Conservation (phyloP, 2,888 invertebrate species). For the Argynnis bischoffii region DNA sequence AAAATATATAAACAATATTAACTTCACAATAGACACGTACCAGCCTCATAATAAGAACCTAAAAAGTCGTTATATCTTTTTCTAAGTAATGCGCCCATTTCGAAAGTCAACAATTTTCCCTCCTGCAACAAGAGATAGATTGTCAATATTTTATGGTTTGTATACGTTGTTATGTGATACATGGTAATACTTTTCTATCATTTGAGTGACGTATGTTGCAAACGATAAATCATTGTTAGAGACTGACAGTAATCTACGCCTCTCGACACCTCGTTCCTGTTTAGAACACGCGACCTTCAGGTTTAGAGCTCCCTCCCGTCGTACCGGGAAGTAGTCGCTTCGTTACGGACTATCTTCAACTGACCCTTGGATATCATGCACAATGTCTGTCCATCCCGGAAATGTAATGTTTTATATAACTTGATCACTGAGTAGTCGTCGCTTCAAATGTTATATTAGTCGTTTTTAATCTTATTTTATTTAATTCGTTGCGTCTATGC, state of each 20-base stretch:
- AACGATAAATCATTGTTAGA: constrained; percentile 77
- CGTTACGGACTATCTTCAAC: constrained; percentile 60
- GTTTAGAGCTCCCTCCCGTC: constrained; percentile 57
- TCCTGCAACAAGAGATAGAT: constrained; percentile 62
- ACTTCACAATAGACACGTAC: constrained; percentile 46
- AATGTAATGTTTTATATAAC: constrained; percentile 3
- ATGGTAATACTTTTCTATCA: constrained; percentile 30
- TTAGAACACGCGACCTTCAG: constrained; percentile 66
- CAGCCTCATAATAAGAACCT: constrained; percentile 69
- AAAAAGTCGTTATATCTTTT: constrained; percentile 77
- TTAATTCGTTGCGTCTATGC: too few relatives aligned
- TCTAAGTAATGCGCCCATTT: constrained; percentile 81
- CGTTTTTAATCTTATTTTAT: too few relatives aligned
- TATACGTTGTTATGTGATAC: constrained; percentile 16
- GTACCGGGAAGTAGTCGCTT: constrained; percentile 66
- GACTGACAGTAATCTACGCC: constrained; percentile 62
- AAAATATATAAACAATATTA: neutral
- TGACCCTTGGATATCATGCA: constrained; percentile 45
- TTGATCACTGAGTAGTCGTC: neutral
- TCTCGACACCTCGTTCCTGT: constrained; percentile 67
- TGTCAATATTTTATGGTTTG: constrained; percentile 32
- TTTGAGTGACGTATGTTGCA: constrained; percentile 47
- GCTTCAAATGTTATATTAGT: neutral
- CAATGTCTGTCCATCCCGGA: constrained; percentile 8
- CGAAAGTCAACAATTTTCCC: constrained; percentile 80